Conservation (phyloP, 2,113 vertebrate genomes). For the Lagopus muta region DNA sequence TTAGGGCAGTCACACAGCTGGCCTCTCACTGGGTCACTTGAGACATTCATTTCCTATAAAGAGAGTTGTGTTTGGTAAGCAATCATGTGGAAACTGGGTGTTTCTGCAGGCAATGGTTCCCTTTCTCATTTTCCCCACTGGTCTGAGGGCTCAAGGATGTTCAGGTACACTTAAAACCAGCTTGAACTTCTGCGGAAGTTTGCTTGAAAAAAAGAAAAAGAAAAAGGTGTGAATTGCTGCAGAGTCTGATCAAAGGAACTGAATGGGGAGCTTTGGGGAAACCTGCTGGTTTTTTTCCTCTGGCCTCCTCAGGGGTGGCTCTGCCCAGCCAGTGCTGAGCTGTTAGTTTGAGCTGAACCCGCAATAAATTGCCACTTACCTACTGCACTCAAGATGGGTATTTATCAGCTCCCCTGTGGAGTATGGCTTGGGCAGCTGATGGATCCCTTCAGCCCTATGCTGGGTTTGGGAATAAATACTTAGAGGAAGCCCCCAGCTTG, state of each 20-base stretch:
- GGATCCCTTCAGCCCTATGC: background rate
- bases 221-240: background rate
- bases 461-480: background rate
- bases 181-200: background rate
- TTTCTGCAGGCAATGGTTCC: background rate
- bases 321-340: background rate
- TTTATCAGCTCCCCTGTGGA: background rate
- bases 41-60: background rate
- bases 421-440: background rate
- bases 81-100: background rate
- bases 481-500: background rate
- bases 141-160: background rate
- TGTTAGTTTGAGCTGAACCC: background rate
- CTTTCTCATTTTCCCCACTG: background rate
- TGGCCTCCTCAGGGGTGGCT: background rate
- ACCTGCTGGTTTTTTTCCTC: background rate
- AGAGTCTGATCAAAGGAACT: background rate
- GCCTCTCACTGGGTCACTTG: background rate
- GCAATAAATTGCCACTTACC: rapidly evolving
- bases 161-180: background rate
- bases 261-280: background rate
- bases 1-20: background rate
- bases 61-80: background rate
- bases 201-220: background rate
- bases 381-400: background rate